Percentiles rank a stretch among this genome's conserved stretches.
These are phyloP conservation scores for Hemitrygon akajei DNA, from an alignment of 2,797 vertebrate species.

Conservation along the genomic window DNA sequence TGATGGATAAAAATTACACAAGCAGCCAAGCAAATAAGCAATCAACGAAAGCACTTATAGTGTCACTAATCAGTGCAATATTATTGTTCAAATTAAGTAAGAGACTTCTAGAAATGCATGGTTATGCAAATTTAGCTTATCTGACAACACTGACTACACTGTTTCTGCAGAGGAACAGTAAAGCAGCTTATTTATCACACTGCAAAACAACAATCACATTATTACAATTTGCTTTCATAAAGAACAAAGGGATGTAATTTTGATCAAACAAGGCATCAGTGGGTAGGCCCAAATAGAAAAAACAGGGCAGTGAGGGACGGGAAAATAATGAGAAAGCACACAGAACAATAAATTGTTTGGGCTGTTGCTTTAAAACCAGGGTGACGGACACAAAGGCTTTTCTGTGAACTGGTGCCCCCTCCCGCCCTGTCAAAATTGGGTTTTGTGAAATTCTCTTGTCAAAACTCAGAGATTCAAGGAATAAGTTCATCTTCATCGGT, in stretches of 20 bases:
- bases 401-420: not conserved
- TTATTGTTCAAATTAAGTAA: conserved; percentile 35
- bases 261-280: conserved; percentile 22
- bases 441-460: not conserved
- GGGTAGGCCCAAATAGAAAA: not conserved
- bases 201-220: conserved; percentile 35
- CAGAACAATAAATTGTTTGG: not conserved
- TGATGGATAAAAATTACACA: not conserved
- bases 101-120: conserved; percentile 36
- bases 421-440: not conserved
- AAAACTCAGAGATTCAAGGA: not conserved
- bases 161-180: conserved; percentile 31
- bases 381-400: not conserved
- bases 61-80: not conserved
- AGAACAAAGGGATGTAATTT: conserved; percentile 20
- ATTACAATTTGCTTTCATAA: conserved; percentile 36
- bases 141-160: conserved; percentile 30
- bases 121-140: conserved; percentile 37
- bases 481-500: no score
- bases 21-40: not conserved
- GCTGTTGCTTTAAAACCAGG: not conserved
- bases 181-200: conserved; percentile 35
- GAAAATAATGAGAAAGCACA: conserved; percentile 13
- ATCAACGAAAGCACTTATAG: not conserved
- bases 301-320: not conserved